These are phyloP conservation scores for Drosophila melanogaster DNA, from an alignment of 1,140 invertebrate species.

Conservation along the genomic window Release_6_plus_ISO1_MT NT_033777.3:27302501-27303000, in stretches of 20 bases:
- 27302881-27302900: conserved; percentile 95
- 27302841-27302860: conserved; percentile 96
- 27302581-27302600: conserved; percentile 97
- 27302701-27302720: conserved; percentile 89
- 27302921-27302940: background rate
- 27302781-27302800: conserved; percentile 95
- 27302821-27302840: conserved; percentile 96
- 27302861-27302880: conserved; percentile 95
- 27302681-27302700: conserved; percentile 90
- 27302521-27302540: conserved; percentile 46
- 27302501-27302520: background rate
- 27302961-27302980: conserved; percentile 85
- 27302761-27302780: conserved; percentile 92
- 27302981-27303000: conserved; percentile 93
- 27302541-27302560: conserved; percentile 85
- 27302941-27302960: background rate
- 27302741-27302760: conserved; percentile 94
- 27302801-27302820: conserved; percentile 97
- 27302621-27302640: conserved; percentile 94
- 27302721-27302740: conserved; percentile 91
- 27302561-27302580: conserved; percentile 96
- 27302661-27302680: conserved; percentile 93
- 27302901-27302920: conserved; percentile 83
- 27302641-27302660: conserved; percentile 94
- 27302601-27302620: conserved; percentile 93